These are phyloP conservation scores for Lycia hirtaria DNA, from an alignment of 2,888 invertebrate genomes.

Conservation along the genomic window DNA sequence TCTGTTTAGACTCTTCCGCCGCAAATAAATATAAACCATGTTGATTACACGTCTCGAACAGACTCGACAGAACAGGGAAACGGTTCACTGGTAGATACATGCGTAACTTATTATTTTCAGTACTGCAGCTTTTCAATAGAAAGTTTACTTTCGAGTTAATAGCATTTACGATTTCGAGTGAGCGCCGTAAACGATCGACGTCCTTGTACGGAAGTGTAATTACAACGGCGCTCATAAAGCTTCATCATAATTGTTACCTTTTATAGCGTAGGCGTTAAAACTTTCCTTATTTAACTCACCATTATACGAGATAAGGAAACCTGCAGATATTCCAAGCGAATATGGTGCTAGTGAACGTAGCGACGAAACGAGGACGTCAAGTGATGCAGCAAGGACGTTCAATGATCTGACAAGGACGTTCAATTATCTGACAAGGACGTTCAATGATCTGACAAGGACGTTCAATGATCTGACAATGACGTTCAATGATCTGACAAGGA, in stretches of 20 bases:
- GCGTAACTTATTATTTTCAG: neutral
- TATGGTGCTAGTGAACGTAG: neutral
- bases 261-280: conserved; percentile 13
- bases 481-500: neutral
- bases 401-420: too few relatives aligned
- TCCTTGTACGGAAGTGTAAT: conserved; percentile 5
- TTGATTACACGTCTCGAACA: neutral
- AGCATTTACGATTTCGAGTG: neutral
- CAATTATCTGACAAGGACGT: neutral
- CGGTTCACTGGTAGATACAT: neutral
- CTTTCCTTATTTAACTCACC: conserved; percentile 18
- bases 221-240: conserved; percentile 5
- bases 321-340: neutral
- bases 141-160: neutral
- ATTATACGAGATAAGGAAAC: conserved; percentile 16
- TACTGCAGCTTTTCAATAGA: neutral
- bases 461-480: neutral
- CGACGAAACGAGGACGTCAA: neutral
- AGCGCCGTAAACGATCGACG: neutral
- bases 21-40: conserved; percentile 6
- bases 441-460: conserved; percentile 3
- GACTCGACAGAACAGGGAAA: neutral
- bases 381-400: neutral
- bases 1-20: conserved; percentile 16
- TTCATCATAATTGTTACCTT: conserved; percentile 10